These are phyloP conservation scores for Tachysurus fulvidraco DNA, from an alignment of 2,113 vertebrate species.

Conservation along the genomic window DNA sequence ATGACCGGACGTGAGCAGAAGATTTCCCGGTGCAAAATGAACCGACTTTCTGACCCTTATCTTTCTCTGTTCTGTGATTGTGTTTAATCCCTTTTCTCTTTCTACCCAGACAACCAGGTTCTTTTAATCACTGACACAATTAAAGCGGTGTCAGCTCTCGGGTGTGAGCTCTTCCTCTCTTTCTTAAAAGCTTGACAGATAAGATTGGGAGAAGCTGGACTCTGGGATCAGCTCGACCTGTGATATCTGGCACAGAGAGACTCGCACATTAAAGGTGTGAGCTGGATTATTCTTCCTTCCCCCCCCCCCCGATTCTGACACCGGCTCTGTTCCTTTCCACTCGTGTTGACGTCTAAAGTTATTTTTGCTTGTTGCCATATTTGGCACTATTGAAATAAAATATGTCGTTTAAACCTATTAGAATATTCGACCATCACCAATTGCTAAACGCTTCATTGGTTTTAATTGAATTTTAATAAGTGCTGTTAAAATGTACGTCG, in stretches of 20 bases:
- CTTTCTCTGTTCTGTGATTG: conserved; percentile 61
- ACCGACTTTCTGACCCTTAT: conserved; percentile 39
- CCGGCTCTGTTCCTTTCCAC: background rate
- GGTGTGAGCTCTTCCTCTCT: conserved; percentile 68
- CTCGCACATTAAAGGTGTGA: conserved; percentile 4
- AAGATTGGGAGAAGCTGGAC: conserved; percentile 28
- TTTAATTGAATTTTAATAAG: background rate
- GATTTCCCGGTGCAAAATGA: background rate
- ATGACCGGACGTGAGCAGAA: background rate
- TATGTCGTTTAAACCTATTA: background rate
- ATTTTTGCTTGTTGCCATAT: background rate
- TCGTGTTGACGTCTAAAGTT: background rate
- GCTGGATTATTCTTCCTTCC: background rate
- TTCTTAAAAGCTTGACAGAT: conserved; percentile 43
- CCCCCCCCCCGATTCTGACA: background rate
- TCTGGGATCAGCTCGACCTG: conserved; percentile 5
- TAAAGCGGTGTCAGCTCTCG: conserved; percentile 76
- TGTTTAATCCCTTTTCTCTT: conserved; percentile 73
- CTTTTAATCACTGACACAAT: conserved; percentile 87
- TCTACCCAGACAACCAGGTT: conserved; percentile 70
- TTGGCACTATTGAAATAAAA: background rate
- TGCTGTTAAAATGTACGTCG: background rate
- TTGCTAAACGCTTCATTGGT: background rate
- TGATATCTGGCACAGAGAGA: background rate
- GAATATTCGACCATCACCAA: background rate